Percentiles rank a stretch among this genome's conserved stretches.
Evolutionary conservation across 2,888 invertebrate genomes (phyloP).

Genomic region (Buathra laborator): DNA sequence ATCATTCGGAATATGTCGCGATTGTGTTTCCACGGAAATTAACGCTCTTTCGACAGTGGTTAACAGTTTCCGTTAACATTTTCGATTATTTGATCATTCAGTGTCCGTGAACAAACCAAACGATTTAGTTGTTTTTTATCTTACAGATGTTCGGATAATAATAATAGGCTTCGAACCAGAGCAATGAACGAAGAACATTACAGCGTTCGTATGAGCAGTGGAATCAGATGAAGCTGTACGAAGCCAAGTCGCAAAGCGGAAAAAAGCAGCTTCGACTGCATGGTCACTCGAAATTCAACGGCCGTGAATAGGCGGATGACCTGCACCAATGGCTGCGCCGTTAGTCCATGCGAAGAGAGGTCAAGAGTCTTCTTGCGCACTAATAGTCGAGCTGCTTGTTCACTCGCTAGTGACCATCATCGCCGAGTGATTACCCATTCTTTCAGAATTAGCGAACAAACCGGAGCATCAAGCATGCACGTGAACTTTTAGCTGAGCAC

Average conservation of each 20-base stretch:
- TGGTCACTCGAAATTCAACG: constrained; percentile 24
- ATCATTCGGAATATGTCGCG: constrained; percentile 39
- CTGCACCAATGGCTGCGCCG: constrained; percentile 1
- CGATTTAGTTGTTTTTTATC: not conserved
- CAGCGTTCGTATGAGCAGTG: not conserved
- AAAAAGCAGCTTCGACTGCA: not conserved
- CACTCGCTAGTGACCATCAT: constrained; percentile 56
- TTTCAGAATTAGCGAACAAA: constrained; percentile 78
- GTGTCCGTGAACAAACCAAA: not conserved
- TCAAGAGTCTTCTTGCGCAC: constrained; percentile 53
- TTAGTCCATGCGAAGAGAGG: constrained; percentile 40
- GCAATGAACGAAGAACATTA: constrained; percentile 6
- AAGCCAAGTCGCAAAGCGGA: not conserved
- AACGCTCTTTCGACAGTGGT: not conserved
- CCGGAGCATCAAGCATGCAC: constrained; percentile 75
- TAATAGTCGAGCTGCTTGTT: constrained; percentile 46
- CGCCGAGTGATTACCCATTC: constrained; percentile 80
- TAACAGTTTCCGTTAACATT: not conserved
- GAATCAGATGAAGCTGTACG: not conserved
- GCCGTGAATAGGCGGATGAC: constrained; percentile 25
- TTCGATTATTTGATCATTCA: not conserved
- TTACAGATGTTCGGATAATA: not conserved
- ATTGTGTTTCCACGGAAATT: not conserved
- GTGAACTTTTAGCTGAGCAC: constrained; percentile 56
- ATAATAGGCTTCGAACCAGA: not conserved